These are phyloP conservation scores for Archivesica marissinica DNA, from an alignment of 1,140 invertebrate genomes.

Conservation along the genomic window DNA sequence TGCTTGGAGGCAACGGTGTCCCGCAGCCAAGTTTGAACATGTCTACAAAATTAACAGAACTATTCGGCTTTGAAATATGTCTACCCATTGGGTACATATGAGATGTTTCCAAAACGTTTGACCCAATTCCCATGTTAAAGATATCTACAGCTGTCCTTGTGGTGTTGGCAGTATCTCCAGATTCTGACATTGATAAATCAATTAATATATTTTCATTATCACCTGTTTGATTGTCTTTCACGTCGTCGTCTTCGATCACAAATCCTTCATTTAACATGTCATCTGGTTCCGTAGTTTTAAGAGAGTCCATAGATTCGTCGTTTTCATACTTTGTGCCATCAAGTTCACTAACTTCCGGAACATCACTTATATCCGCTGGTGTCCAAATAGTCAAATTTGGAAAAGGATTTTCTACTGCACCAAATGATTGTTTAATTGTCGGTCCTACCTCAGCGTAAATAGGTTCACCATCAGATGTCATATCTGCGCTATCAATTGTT, in stretches of 20 bases:
- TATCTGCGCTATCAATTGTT: background rate
- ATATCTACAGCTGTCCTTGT: slow-evolving; percentile 41
- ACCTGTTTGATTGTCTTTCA: background rate
- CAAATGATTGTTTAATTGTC: background rate
- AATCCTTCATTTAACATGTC: slow-evolving; percentile 47
- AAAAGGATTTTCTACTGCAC: slow-evolving; percentile 32
- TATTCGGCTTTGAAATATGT: background rate
- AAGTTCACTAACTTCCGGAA: slow-evolving; percentile 10
- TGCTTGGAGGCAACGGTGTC: background rate
- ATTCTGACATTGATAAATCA: slow-evolving; percentile 21
- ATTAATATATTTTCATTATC: slow-evolving; percentile 36
- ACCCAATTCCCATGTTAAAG: slow-evolving; percentile 32
- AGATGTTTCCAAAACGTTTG: background rate
- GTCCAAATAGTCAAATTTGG: slow-evolving; percentile 36
- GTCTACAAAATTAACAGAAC: slow-evolving; percentile 14
- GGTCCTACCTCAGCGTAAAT: slow-evolving; percentile 60
- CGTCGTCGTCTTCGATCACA: slow-evolving; percentile 10
- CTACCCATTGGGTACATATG: background rate
- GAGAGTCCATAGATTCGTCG: slow-evolving; percentile 13
- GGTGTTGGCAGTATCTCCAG: background rate
- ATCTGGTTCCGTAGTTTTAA: background rate
- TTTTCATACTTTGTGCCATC: slow-evolving; percentile 54
- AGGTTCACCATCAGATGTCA: slow-evolving; percentile 45
- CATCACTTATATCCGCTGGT: slow-evolving; percentile 41
- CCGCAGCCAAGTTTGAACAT: slow-evolving; percentile 23